phyloP scores from a whole-genome alignment of 35 echinoderm and acorn worm species.

The Ophiothrix spiculata region DNA sequence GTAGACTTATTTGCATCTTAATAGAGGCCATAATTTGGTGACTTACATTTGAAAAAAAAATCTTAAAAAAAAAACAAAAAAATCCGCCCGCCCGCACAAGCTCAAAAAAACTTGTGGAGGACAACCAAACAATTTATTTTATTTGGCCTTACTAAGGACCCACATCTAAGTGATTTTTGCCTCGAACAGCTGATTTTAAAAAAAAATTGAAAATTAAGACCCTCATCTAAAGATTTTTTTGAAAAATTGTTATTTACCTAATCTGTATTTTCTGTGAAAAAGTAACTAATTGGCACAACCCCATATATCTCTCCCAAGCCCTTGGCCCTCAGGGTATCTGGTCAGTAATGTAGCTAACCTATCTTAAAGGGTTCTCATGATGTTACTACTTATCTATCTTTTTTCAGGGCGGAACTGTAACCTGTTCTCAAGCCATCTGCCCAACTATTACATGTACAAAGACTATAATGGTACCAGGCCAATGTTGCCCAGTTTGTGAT shows the following conservation, averaged over 20 bases:
- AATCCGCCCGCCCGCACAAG: too few relatives aligned
- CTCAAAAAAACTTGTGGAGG: too few relatives aligned
- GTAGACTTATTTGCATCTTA: too few relatives aligned
- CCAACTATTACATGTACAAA: constrained; percentile 39
- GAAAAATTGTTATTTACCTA: constrained; percentile 21
- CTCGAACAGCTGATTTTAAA: too few relatives aligned
- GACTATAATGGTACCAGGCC: constrained; percentile 42
- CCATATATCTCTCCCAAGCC: constrained; percentile 28
- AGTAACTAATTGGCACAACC: constrained; percentile 61
- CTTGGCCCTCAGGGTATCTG: constrained; percentile 53
- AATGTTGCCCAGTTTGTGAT: constrained; percentile 81
- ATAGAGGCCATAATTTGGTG: too few relatives aligned
- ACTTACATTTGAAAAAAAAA: too few relatives aligned
- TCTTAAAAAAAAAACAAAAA: too few relatives aligned
- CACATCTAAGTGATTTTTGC: too few relatives aligned
- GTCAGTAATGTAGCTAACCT: constrained; percentile 51
- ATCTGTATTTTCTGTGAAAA: constrained; percentile 63
- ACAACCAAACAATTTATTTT: too few relatives aligned
- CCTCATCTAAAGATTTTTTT: constrained; percentile 46
- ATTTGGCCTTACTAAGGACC: too few relatives aligned
- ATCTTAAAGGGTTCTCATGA: constrained; percentile 68
- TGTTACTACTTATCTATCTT: too few relatives aligned
- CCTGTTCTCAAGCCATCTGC: constrained; percentile 48
- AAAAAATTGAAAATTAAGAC: too few relatives aligned
- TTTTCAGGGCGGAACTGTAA: constrained; percentile 70